Base-by-base conservation (phyloP, 1,140 invertebrate species). In the Oscheius sp. region DNA sequence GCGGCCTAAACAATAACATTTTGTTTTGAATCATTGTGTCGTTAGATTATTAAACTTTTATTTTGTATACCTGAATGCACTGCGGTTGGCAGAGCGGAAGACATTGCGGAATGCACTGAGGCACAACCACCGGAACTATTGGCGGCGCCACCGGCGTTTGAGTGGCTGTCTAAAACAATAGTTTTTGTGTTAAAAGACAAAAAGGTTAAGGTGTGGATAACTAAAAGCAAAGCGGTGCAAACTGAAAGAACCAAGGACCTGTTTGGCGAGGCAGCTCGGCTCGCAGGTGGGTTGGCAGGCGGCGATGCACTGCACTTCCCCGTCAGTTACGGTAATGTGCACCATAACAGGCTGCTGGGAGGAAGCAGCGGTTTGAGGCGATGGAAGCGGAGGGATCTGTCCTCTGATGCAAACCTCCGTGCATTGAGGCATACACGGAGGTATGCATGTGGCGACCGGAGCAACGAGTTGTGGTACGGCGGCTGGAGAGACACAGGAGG, bases 251-350 rank as follows among this genome's bases (percentile, higher is more conserved):
- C 49, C 23, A 23, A 55, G 49, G 49, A 55, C 49, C 49, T 55
- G 49, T 7, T 55, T 55, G 55, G 61, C 45, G 52, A 68, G 36
- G 34, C 67, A 68, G 20, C 38, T 20, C 32, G 67, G 67, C 3
- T 68, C 67, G 45, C 67, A 68, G 49, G 32, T 32, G 10, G 67
- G 67, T 20, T 49, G 67, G 34, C 67, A 68, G 49, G 35, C 49
- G n/a, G 52, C 49, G 13, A 49, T 55, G 42, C 67, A 68, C 55
- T 35, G 49, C 26, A 68, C 67, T 34, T 68, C 49, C 35, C 55
- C 49, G 28, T 55, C 67, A n/a, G 67, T 59, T 23, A 68, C 67
- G 20, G 67, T 68, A 31, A 68, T 68, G 10, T 68, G 52, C 29
- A 68, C 55, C n/a, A 68, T 42, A 26, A 55, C 49, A 42, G 67